Evolutionary conservation across 2,113 vertebrate species (phyloP), one percentile per base, ranked within the genome.

Genomic region (Pleuronectes platessa): DNA sequence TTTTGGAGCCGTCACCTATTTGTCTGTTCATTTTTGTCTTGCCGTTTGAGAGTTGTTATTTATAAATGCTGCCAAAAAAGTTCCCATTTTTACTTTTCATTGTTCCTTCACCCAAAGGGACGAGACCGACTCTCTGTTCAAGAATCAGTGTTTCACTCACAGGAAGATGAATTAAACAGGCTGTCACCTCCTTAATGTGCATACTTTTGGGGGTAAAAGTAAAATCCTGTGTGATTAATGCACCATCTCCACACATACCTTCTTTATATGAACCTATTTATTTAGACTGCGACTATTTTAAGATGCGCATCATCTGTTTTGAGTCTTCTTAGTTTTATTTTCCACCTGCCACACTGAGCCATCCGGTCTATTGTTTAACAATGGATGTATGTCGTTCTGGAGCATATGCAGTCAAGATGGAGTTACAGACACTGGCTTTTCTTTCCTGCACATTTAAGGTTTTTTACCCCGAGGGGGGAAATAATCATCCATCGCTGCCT

Each of bases 281-380:
- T 88, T 88, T 77, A 61, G 47, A 79, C 68, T 61, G 56, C 68
- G 72, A 53, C 71, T 72, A 55, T 87, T 81, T 65, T 69, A 58
- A 51, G 40, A 76, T 87, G 85, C 58, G 51, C 78, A 62, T 53
- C 2, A 24, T 78, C 69, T 79, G 51, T 75, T 42, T 66, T 54
- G 18, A 54, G 14, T 20, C 20, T 83, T 62, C 37, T 13, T 68
- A 63, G 54, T 35, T 67, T 66, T 76, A 18, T 82, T 70, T 74
- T 83, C 73, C 72, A 54, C 60, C 84, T 92, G 87, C 89, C 79
- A 83, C 84, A 83, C 91, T 94, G 92, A 92, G 92, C 93, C 90
- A 92, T 82, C 70, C 51, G 81, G 67, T 84, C 62, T 80, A 61
- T 74, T 71, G 58, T 68, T 60, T 76, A 55, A 75, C 78, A 49